These are phyloP conservation scores for Hepsetus odoe DNA, from an alignment of 2,113 vertebrate species.

Conservation along the genomic window DNA sequence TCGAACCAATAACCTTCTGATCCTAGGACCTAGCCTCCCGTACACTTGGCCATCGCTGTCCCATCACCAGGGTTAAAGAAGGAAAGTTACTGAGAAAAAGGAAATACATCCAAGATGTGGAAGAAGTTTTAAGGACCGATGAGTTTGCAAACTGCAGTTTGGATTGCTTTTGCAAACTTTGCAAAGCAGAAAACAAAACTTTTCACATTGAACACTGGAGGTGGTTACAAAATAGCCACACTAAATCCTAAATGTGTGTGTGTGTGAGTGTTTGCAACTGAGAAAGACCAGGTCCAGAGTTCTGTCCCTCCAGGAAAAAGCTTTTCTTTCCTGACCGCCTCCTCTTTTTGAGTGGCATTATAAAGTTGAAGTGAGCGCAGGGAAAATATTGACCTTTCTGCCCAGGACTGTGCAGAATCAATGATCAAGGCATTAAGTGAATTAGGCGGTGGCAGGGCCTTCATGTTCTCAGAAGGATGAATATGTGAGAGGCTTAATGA, in stretches of 20 bases:
- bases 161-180: too few relatives aligned
- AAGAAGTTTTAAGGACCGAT: too few relatives aligned
- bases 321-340: constrained; percentile 1
- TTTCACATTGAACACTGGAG: too few relatives aligned
- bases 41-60: too few relatives aligned
- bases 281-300: not conserved
- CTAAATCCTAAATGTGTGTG: not conserved
- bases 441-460: constrained; percentile 70
- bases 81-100: too few relatives aligned
- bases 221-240: too few relatives aligned
- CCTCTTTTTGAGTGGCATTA: constrained; percentile 47
- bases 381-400: constrained; percentile 72
- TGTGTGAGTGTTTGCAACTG: not conserved
- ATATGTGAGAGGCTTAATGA: constrained; percentile 72
- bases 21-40: too few relatives aligned
- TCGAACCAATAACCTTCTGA: too few relatives aligned
- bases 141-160: too few relatives aligned
- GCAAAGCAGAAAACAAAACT: too few relatives aligned
- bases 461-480: constrained; percentile 62
- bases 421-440: constrained; percentile 78
- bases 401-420: constrained; percentile 66
- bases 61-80: too few relatives aligned
- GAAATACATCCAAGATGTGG: too few relatives aligned
- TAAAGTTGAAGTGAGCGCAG: constrained; percentile 64
- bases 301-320: not conserved